These are phyloP conservation scores for Stigmatopora argus DNA, from an alignment of 2,113 vertebrate genomes.

Conservation along the genomic window DNA sequence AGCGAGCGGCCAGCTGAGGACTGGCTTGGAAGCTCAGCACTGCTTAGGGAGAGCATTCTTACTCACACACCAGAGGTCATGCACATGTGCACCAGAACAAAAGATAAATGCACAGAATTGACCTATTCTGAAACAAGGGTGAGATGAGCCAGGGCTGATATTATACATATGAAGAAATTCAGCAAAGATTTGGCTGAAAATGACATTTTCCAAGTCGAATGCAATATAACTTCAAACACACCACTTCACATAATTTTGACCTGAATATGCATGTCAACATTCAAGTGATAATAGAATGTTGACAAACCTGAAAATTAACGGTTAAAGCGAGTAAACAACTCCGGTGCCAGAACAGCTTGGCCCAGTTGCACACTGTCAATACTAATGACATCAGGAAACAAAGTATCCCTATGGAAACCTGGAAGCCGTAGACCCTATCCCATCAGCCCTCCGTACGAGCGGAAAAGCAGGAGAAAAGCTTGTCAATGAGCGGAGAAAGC, in stretches of 20 bases:
- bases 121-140: neutral
- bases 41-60: neutral
- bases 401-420: slow-evolving; percentile 62
- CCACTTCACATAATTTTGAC: too few relatives aligned
- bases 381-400: slow-evolving; percentile 67
- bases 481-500: slow-evolving; percentile 10
- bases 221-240: neutral
- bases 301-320: slow-evolving; percentile 18
- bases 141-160: slow-evolving; percentile 12
- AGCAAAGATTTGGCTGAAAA: neutral
- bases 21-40: slow-evolving; percentile 25
- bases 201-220: neutral
- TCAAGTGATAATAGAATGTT: neutral
- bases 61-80: slow-evolving; percentile 23
- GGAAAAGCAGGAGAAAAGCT: slow-evolving; percentile 32
- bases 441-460: slow-evolving; percentile 34
- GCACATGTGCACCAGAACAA: slow-evolving; percentile 4
- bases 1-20: slow-evolving; percentile 31
- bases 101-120: slow-evolving; percentile 9
- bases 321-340: slow-evolving; percentile 51
- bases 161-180: neutral
- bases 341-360: slow-evolving; percentile 51
- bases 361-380: slow-evolving; percentile 58
- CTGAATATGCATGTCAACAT: neutral
- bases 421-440: slow-evolving; percentile 34